Base-by-base conservation (phyloP, 2,888 invertebrate genomes). In the Geophilus truncorum region DNA sequence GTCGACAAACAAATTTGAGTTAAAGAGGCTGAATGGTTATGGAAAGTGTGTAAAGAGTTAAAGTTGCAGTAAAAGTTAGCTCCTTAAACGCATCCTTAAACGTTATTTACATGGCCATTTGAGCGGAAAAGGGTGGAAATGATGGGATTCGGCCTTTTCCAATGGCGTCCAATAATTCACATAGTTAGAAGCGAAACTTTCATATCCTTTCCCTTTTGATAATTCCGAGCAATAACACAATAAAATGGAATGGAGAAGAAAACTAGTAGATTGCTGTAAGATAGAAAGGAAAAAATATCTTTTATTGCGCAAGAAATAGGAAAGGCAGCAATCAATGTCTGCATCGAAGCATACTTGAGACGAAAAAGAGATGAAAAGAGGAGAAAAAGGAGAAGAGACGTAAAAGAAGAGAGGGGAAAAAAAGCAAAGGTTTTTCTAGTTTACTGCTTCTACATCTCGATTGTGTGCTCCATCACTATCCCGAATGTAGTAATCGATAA, bases 401-500 rank as follows among this genome's bases (percentile, higher is more conserved):
- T 45, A 45, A 45, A n/a, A 45, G 45, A 40, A 40, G 40, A 32
- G 9, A 9, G 32, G 9, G 40, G 40, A 45, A 45, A 40, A 79
- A 79, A 79, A 79, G 79, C 79, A 45, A 79, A 40, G 79, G 45
- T 79, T 79, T 79, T 79, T 79, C 79, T 30, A 51, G 45, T 79
- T 77, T 79, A 79, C 25, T 79, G 79, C 79, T 36, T 51, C 79
- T 79, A 79, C 79, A 51, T 79, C 79, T 79, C 79, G 79, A 79
- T 79, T 79, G 79, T 79, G 79, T 79, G 79, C 79, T 79, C 79
- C 40, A 51, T 79, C 79, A 79, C 51, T 51, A 51, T 79, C 79
- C 79, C 23, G 79, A 79, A 79, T 45, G 79, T 45, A 79, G 79
- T 51, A 79, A 79, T 79, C 79, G 79, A 79, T 79, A 79, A 79